A percentile compares a stretch with the other conserved stretches of the same genome.
These are phyloP conservation scores for Drosophila littoralis DNA, from an alignment of 1,140 invertebrate genomes.

Conservation along the genomic window DNA sequence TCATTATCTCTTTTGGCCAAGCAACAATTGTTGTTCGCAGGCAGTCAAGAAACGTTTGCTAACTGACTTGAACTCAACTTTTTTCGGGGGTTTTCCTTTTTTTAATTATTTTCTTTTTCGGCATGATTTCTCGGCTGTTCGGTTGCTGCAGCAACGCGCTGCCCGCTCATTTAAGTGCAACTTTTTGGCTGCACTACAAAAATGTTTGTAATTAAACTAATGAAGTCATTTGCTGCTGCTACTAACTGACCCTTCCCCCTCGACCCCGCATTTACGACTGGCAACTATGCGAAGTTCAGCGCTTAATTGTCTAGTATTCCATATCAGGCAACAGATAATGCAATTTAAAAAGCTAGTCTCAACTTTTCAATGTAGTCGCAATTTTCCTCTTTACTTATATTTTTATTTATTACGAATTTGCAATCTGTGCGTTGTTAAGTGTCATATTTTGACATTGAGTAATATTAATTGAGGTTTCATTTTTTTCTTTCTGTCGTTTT, in stretches of 20 bases:
- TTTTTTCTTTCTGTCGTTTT: constrained; percentile 29
- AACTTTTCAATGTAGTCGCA: constrained; percentile 8
- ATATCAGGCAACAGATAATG: constrained; percentile 9
- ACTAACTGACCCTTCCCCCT: constrained; percentile 15
- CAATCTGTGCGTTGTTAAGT: constrained; percentile 66
- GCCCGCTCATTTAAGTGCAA: constrained; percentile 40
- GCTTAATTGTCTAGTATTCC: constrained; percentile 11
- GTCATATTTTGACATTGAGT: constrained; percentile 68
- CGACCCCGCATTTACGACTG: background rate
- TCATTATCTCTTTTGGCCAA: constrained; percentile 68
- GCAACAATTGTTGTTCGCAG: constrained; percentile 55
- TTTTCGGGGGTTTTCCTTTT: constrained; percentile 17
- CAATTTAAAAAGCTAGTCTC: constrained; percentile 26
- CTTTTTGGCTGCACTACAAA: constrained; percentile 54
- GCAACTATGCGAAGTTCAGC: constrained; percentile 15
- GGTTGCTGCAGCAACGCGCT: constrained; percentile 1
- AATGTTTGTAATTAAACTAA: constrained; percentile 81
- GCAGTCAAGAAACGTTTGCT: constrained; percentile 40
- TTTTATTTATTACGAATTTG: constrained; percentile 24
- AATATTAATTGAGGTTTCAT: constrained; percentile 63
- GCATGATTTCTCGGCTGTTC: background rate
- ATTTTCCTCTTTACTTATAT: constrained; percentile 14
- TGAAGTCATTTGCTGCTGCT: constrained; percentile 66
- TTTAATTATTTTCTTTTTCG: constrained; percentile 4
- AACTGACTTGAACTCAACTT: constrained; percentile 60